Conservation (phyloP, 1,140 invertebrate species). For the Medauroidea extradentata region DNA sequence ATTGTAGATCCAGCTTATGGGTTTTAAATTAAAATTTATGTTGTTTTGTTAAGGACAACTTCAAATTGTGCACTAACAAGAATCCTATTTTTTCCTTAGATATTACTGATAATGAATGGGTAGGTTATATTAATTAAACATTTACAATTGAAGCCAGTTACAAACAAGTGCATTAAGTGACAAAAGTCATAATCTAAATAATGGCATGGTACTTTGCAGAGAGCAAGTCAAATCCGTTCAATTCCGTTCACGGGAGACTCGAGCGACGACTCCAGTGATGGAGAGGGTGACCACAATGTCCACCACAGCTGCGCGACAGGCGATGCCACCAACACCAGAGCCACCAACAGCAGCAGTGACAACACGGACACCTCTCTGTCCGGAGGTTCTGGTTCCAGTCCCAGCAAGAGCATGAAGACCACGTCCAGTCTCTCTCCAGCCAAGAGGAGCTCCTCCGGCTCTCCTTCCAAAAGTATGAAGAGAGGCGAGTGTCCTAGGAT, state of each 20-base stretch:
- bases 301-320: slow-evolving; percentile 15
- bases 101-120: too few relatives aligned
- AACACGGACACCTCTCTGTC: slow-evolving; percentile 48
- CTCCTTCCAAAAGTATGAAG: slow-evolving; percentile 71
- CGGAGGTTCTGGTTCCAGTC: slow-evolving; percentile 58
- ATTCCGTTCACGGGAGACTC: slow-evolving; percentile 94
- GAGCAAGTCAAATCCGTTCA: slow-evolving; percentile 91
- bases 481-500: slow-evolving; percentile 47
- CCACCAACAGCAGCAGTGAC: slow-evolving; percentile 49
- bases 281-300: slow-evolving; percentile 53
- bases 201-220: slow-evolving; percentile 54
- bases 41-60: too few relatives aligned
- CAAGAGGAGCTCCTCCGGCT: slow-evolving; percentile 78
- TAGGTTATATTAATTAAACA: too few relatives aligned
- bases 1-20: too few relatives aligned
- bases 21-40: too few relatives aligned
- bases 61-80: too few relatives aligned
- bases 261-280: slow-evolving; percentile 91
- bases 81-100: too few relatives aligned
- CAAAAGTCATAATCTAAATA: too few relatives aligned
- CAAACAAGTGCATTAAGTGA: too few relatives aligned
- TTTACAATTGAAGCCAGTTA: too few relatives aligned
- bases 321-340: slow-evolving; percentile 44
- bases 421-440: slow-evolving; percentile 77
- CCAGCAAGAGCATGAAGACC: slow-evolving; percentile 79